Percentiles rank a stretch among this genome's conserved stretches.
These are phyloP conservation scores for Pantherophis guttatus DNA, from an alignment of 2,113 vertebrate genomes.

Conservation along the genomic window DNA sequence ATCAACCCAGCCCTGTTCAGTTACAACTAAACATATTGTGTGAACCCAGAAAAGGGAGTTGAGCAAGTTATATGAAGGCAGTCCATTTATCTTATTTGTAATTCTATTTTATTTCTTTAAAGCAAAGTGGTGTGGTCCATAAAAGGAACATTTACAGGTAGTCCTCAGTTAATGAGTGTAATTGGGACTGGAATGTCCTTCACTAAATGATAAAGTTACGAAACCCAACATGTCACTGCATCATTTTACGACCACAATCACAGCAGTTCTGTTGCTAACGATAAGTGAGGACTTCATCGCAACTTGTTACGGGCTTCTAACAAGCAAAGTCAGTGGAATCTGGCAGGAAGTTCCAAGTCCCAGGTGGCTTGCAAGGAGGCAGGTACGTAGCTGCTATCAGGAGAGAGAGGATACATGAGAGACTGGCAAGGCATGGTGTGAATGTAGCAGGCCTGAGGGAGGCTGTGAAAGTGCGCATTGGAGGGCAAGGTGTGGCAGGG, in stretches of 20 bases:
- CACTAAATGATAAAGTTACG: not conserved
- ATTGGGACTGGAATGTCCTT: not conserved
- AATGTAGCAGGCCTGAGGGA: not conserved
- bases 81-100: not conserved
- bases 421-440: not conserved
- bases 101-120: not conserved
- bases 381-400: not conserved
- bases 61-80: not conserved
- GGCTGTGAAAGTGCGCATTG: not conserved
- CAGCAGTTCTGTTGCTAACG: not conserved
- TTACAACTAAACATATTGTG: not conserved
- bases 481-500: not conserved
- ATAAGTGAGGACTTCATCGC: not conserved
- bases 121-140: not conserved
- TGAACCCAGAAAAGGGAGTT: not conserved
- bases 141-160: not conserved
- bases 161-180: not conserved
- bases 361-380: not conserved
- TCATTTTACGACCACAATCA: not conserved
- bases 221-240: not conserved
- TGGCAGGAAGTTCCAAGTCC: not conserved
- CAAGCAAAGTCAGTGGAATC: not conserved
- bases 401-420: not conserved
- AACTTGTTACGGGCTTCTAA: not conserved
- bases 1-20: not conserved